These are phyloP conservation scores for Pseudochromis fuscus DNA, from an alignment of 2,797 vertebrate species.

Conservation along the genomic window DNA sequence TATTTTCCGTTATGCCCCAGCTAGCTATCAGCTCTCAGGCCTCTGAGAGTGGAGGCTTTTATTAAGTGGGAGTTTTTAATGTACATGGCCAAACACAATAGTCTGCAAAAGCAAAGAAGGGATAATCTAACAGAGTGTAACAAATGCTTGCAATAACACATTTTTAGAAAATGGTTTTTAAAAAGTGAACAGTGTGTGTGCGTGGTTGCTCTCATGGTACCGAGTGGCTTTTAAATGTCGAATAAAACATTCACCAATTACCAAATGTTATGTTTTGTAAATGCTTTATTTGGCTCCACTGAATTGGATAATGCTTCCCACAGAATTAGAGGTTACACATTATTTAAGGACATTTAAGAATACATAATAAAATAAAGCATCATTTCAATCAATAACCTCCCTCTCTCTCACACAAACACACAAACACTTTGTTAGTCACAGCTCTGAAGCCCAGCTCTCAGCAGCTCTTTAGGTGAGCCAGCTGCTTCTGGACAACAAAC, in stretches of 20 bases:
- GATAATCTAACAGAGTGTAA: slow-evolving; percentile 8
- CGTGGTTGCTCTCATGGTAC: neutral
- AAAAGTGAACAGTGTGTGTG: neutral
- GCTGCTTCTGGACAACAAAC: slow-evolving; percentile 33
- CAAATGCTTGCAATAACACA: slow-evolving; percentile 16
- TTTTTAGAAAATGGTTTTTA: neutral
- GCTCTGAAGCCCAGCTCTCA: slow-evolving; percentile 34
- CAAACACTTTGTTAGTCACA: slow-evolving; percentile 4
- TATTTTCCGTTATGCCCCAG: slow-evolving; percentile 26
- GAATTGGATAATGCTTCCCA: neutral
- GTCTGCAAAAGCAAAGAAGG: neutral
- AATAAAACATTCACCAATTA: neutral
- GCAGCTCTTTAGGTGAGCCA: slow-evolving; percentile 41
- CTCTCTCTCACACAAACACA: slow-evolving; percentile 12
- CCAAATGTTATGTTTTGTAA: slow-evolving; percentile 2
- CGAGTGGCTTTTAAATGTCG: neutral
- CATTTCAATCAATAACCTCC: slow-evolving; percentile 18
- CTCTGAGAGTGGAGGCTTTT: slow-evolving; percentile 25
- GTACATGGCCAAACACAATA: neutral
- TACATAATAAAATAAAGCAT: slow-evolving; percentile 28
- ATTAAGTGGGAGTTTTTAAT: slow-evolving; percentile 23
- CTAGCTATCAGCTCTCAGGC: slow-evolving; percentile 23
- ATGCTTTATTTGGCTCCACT: slow-evolving; percentile 15
- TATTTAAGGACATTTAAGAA: slow-evolving; percentile 31
- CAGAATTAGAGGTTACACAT: neutral